A percentile compares a stretch with the other conserved stretches of the same genome.
Evolutionary conservation across 2,797 vertebrate genomes (phyloP).

Genomic region (Diceros bicornis): DNA sequence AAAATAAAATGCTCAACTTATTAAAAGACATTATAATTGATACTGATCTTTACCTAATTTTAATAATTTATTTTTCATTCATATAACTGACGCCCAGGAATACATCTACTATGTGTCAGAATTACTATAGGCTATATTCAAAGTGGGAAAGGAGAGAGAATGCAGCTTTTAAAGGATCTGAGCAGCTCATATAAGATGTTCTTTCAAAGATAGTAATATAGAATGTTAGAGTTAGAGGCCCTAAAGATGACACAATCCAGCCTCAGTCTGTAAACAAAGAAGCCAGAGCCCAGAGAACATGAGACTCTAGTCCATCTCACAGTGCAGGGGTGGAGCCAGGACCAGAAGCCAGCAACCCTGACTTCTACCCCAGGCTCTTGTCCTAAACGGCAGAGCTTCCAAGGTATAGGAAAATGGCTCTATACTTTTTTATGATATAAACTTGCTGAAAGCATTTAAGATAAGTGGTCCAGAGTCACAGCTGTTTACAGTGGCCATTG

Average conservation of each 20-base stretch:
- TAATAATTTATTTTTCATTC: slow-evolving; percentile 31
- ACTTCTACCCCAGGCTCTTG: neutral
- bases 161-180: neutral
- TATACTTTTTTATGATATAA: neutral
- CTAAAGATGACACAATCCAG: neutral
- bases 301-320: neutral
- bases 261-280: neutral
- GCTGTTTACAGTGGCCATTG: neutral
- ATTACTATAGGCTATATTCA: neutral
- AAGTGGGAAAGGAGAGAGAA: neutral
- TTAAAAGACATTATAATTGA: neutral
- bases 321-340: neutral
- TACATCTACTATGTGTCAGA: neutral
- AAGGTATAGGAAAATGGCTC: neutral
- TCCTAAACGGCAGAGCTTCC: neutral
- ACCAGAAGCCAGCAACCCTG: neutral
- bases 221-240: neutral
- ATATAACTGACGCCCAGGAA: neutral
- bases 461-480: neutral
- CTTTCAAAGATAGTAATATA: neutral
- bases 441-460: neutral
- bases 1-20: neutral
- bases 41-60: slow-evolving; percentile 39
- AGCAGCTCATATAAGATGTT: neutral
- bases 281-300: neutral